phyloP scores from a whole-genome alignment of 1,140 invertebrate genomes.

The Eriosoma lanigerum region DNA sequence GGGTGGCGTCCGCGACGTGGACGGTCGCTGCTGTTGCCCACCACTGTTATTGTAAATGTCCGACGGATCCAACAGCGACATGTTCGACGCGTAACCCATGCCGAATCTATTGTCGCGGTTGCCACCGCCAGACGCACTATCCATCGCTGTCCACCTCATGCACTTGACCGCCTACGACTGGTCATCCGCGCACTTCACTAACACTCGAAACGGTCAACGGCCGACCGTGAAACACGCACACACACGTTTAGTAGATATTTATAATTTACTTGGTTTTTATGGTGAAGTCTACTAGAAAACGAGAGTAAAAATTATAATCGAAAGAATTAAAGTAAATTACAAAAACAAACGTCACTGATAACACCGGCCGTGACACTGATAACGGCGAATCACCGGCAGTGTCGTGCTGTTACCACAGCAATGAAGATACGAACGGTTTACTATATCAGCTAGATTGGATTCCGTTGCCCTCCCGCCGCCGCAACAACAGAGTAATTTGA shows the following conservation, averaged over 20 bases:
- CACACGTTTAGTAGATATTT: background rate
- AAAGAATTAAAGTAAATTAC: too few relatives aligned
- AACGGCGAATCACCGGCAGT: background rate
- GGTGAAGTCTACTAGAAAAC: too few relatives aligned
- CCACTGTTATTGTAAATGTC: constrained; percentile 72
- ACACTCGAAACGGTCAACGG: constrained; percentile 37
- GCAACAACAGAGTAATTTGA: constrained; percentile 20
- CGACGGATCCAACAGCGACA: constrained; percentile 70
- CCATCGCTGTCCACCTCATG: constrained; percentile 62
- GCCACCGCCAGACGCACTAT: constrained; percentile 74
- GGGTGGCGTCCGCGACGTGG: constrained; percentile 56
- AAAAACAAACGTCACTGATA: constrained; percentile 39
- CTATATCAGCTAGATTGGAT: background rate
- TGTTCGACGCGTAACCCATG: constrained; percentile 64
- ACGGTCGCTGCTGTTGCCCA: constrained; percentile 64
- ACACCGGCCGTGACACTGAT: constrained; percentile 39
- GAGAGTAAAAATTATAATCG: too few relatives aligned
- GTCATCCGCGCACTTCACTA: constrained; percentile 50
- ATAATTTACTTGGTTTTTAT: too few relatives aligned
- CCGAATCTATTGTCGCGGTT: constrained; percentile 82
- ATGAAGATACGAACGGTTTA: constrained; percentile 29
- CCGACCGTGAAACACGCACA: background rate
- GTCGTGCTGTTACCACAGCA: background rate
- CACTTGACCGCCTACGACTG: constrained; percentile 51
- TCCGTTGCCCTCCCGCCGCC: background rate